Evolutionary conservation across 2,113 vertebrate genomes (phyloP), one percentile per base, ranked within the genome.

Genomic region (Mirza zaza): DNA sequence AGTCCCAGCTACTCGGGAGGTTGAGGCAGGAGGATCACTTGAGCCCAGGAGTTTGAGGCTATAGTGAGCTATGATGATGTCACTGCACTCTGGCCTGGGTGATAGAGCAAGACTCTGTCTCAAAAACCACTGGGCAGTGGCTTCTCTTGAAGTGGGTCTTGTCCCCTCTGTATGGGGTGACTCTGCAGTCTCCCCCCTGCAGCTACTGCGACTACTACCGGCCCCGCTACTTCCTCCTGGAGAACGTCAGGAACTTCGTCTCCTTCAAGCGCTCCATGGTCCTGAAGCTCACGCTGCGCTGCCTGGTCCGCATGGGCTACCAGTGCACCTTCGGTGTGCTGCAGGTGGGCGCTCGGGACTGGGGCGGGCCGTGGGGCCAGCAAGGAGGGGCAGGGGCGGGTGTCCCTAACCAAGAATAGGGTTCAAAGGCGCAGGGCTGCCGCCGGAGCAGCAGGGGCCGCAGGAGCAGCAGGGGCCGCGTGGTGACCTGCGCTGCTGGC

Each of bases 171-270:
- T 2, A 1, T 12, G 6, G 48, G 65, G 18, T 75, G 57, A 92
- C 36, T 0, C 36, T 0, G 3, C 4, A 1, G 99, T 99, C 45
- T 99, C 99, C 11, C 99, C 99, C 97, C 99, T 99, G 70, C 98
- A 99, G 99, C 95, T 99, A 99, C 98, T 99, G 99, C 18, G 99
- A 99, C 95, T 99, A 99, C 98, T 99, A 99, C 98, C 98, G 99
- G 99, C 99, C 0, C 99, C 99, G 99, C 17, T 99, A 99, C 97
- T 99, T 99, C 98, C 98, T 99, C 8, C 98, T 99, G 97, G 99
- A 99, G 98, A 99, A 99, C 0, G 99, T 99, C 95, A 98, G 99
- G 97, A 99, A 99, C 92, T 99, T 99, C 0, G 99, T 99, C 17
- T 99, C 99, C 20, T 99, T 99, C 98, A 99, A 99, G 96, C 99